Evolutionary conservation across 2,888 invertebrate species (phyloP), one percentile per base, ranked within the genome.

Genomic region (Patella ulyssiponensis): DNA sequence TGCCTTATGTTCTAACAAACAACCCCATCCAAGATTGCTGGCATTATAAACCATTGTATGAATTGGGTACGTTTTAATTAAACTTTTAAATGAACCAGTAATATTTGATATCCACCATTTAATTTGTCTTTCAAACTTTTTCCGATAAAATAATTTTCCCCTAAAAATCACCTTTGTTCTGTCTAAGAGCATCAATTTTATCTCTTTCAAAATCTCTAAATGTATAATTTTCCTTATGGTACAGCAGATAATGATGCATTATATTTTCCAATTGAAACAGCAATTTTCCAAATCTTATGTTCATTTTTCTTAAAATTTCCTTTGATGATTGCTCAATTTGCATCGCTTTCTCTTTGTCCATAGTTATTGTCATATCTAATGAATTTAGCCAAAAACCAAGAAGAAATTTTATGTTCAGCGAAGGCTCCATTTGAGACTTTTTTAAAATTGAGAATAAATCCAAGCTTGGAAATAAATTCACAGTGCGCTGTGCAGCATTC

Each of bases 251-350:
- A 58, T 20, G 74, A 44, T 20, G 78, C 77, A 12, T n/a, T 76
- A 74, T 75, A 80, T 58, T 74, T 75, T 80, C 4, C 83, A 80
- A 33, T 80, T 76, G 0, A 81, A 9, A 17, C 27, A 27, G 27
- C 27, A 27, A 27, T n/a, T n/a, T n/a, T n/a, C n/a, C n/a, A n/a
- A n/a, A n/a, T n/a, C n/a, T n/a, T n/a, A n/a, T n/a, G n/a, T n/a
- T n/a, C n/a, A n/a, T n/a, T n/a, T 33, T n/a, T 15, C 54, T 56
- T 14, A 76, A 33, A 20, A 74, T 17, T 12, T 74, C 44, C 23
- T 27, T 5, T 23, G 73, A 71, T 7, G 54, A 23, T 20, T 54
- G 15, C 12, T 56, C 15, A 54, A 79, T 17, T 2, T 73, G 27
- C 4, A 75, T n/a, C 2, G 73, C 74, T 73, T 77, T 64, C 20